Evolutionary conservation across 2,113 vertebrate genomes (phyloP), one percentile per base, ranked within the genome.

Genomic region (Tringa solitaria): DNA sequence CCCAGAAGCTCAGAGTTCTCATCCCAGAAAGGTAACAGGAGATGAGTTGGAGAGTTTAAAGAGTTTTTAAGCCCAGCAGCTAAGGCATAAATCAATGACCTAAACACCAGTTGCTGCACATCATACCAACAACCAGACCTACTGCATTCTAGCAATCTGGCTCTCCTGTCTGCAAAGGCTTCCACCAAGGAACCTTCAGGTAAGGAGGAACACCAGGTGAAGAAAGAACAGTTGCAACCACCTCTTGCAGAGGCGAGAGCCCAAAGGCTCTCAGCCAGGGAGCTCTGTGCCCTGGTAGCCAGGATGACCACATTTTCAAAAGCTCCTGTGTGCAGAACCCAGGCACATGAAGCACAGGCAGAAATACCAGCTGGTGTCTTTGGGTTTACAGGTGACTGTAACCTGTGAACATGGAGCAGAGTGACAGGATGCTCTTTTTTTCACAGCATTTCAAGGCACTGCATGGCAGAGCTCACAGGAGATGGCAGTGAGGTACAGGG

Each of bases 351-450:
- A 14, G 35, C 50, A 19, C 21, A 20, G 35, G 24, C 33, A 81
- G 64, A 70, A 84, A 67, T 2, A 41, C 10, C 23, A 15, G 2
- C 32, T 45, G 51, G 32, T 9, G 28, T 57, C 27, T 33, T 14
- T 35, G 41, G 59, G 45, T 63, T 64, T 64, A 17, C 37, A 51
- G 56, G 9, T 21, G 48, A 5, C 10, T 27, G 16, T 5, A 12
- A 15, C 1, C 0, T 4, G 14, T 56, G 54, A 79, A 33, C 45
- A 27, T 37, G 45, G 10, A 46, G 24, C 56, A 35, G n/a, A n/a
- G 22, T 4, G 4, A 18, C 0, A 2, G 16, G 32, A 21, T 39
- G 21, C 1, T 39, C 45, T 10, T 51, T 24, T 3, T 8, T 3
- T 4, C 41, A 46, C 39, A 46, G 28, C 7, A 20, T 51, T 39